A percentile compares a stretch with the other conserved stretches of the same genome.
phyloP scores from a whole-genome alignment of 2,797 vertebrate species.

The Bucorvus abyssinicus region DNA sequence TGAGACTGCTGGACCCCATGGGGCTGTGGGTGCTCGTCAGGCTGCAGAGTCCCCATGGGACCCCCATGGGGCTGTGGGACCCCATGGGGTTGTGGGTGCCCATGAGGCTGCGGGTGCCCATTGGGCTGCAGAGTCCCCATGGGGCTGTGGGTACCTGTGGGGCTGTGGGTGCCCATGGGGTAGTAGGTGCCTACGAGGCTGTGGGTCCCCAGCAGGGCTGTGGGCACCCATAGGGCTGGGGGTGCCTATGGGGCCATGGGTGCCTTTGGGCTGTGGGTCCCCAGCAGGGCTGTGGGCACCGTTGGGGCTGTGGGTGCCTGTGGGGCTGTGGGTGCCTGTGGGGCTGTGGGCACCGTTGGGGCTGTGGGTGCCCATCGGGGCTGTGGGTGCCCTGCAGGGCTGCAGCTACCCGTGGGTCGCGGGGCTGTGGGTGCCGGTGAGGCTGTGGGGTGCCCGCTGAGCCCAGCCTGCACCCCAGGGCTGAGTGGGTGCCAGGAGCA shows the following conservation, averaged over 20 bases:
- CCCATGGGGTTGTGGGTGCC: background rate
- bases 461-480: background rate
- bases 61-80: background rate
- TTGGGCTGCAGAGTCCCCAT: background rate
- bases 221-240: background rate
- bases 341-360: background rate
- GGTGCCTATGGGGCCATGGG: fast-evolving
- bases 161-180: background rate
- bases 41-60: background rate
- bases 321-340: background rate
- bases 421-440: background rate
- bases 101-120: background rate
- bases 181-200: too few species aligned
- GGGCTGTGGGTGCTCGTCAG: fast-evolving
- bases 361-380: background rate
- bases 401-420: fast-evolving
- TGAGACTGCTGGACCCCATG: background rate
- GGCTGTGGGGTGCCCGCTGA: background rate
- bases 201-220: background rate
- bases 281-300: background rate
- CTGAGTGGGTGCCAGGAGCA: background rate
- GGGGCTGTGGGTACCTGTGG: background rate
- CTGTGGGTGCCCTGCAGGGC: background rate
- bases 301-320: background rate
- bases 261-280: background rate